Percentiles rank a stretch among this genome's conserved stretches.
phyloP scores from a whole-genome alignment of 23 tunicate species.

The Diplosoma virens region DNA sequence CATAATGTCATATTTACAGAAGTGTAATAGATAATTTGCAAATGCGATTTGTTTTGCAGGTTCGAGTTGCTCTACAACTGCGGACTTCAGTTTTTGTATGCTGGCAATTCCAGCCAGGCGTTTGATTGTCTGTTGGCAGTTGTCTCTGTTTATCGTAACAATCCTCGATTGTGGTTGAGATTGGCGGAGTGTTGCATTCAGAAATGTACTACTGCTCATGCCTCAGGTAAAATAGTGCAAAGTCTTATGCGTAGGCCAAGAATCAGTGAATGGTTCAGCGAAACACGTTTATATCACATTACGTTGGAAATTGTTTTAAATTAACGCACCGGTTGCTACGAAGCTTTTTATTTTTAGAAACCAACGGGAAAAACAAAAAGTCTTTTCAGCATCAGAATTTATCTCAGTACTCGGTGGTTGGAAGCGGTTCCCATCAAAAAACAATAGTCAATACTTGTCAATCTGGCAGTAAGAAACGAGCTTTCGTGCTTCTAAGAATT shows the following conservation, averaged over 20 bases:
- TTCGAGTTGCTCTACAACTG: slow-evolving; percentile 82
- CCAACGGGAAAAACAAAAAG: slow-evolving; percentile 13
- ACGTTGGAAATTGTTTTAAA: no score
- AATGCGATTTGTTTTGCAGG: slow-evolving; percentile 39
- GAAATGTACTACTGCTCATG: slow-evolving; percentile 36
- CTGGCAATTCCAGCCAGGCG: slow-evolving; percentile 62
- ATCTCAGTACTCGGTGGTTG: slow-evolving; percentile 28
- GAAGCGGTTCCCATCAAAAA: slow-evolving; percentile 53
- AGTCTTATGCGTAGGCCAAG: no score
- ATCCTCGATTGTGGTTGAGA: slow-evolving; percentile 87
- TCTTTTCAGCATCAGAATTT: neutral
- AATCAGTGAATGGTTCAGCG: no score
- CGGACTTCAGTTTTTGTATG: slow-evolving; percentile 53
- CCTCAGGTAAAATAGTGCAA: slow-evolving; percentile 32
- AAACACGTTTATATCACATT: no score
- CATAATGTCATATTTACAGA: no score
- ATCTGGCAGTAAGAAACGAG: no score
- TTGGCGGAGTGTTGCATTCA: slow-evolving; percentile 95
- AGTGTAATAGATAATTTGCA: no score
- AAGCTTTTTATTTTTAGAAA: neutral
- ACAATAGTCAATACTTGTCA: slow-evolving; percentile 35
- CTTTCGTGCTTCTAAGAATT: no score
- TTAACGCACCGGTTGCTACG: no score
- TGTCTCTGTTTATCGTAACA: slow-evolving; percentile 43
- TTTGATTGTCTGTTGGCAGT: slow-evolving; percentile 72